phyloP scores from a whole-genome alignment of 2,888 invertebrate species.

The Nomada goodeniana region DNA sequence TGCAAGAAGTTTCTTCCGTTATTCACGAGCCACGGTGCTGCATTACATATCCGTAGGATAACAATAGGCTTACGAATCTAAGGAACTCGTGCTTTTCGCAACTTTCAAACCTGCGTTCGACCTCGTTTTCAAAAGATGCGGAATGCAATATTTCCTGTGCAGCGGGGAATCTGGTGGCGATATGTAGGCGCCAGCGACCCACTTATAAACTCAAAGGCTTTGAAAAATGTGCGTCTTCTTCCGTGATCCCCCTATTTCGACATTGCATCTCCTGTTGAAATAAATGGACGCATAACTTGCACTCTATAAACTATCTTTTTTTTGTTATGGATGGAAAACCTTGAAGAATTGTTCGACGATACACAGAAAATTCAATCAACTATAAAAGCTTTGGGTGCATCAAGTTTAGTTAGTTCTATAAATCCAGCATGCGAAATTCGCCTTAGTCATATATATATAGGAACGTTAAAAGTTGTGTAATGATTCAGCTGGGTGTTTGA shows the following conservation, averaged over 20 bases:
- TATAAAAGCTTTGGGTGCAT: neutral
- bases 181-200: slow-evolving; percentile 35
- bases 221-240: slow-evolving; percentile 24
- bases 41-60: slow-evolving; percentile 8
- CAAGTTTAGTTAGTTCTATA: slow-evolving; percentile 17
- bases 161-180: slow-evolving; percentile 17
- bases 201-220: slow-evolving; percentile 28
- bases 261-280: neutral
- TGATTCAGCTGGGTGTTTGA: neutral
- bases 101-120: slow-evolving; percentile 30
- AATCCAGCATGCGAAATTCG: slow-evolving; percentile 3
- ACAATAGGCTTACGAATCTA: slow-evolving; percentile 28
- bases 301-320: neutral
- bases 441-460: slow-evolving; percentile 7
- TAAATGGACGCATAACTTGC: neutral
- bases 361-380: neutral
- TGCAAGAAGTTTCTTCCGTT: neutral
- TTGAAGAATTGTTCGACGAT: neutral
- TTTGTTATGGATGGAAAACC: neutral
- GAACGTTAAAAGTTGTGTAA: neutral
- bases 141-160: slow-evolving; percentile 50
- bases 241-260: slow-evolving; percentile 5
- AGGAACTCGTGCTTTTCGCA: neutral
- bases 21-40: slow-evolving; percentile 13
- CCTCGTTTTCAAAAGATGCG: slow-evolving; percentile 39